Conservation (phyloP, 2,797 vertebrate genomes). For the Enteromius paludinosus region DNA sequence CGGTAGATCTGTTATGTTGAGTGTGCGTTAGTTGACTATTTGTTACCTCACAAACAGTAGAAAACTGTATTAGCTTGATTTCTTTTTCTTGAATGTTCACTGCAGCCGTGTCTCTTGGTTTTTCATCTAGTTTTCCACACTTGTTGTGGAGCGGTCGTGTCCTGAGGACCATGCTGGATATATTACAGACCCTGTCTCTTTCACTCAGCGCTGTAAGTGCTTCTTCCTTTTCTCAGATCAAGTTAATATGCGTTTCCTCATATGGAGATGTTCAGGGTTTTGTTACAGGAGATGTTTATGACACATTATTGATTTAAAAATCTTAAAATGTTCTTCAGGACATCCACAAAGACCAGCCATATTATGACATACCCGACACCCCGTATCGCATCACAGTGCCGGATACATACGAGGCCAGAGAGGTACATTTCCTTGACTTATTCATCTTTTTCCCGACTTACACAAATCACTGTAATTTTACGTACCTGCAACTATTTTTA, state of each 20-base stretch:
- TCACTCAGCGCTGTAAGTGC: constrained; percentile 72
- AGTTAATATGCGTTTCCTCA: not conserved
- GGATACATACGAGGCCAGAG: constrained; percentile 93
- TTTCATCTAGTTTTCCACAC: constrained; percentile 87
- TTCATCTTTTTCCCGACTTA: not conserved
- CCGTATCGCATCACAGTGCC: constrained; percentile 96
- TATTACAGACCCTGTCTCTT: constrained; percentile 93
- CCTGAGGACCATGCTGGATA: constrained; percentile 97
- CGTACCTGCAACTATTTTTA: not conserved
- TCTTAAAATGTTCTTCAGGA: constrained; percentile 71
- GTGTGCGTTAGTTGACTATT: not conserved
- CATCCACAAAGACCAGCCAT: constrained; percentile 98
- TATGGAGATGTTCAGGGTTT: not conserved
- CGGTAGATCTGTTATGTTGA: not conserved
- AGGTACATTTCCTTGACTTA: constrained; percentile 74
- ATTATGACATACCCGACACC: constrained; percentile 95
- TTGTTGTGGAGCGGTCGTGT: constrained; percentile 97
- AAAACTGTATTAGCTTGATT: not conserved
- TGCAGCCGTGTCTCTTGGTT: not conserved
- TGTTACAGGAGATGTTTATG: not conserved
- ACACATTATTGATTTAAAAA: not conserved
- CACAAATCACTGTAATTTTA: not conserved
- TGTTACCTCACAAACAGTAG: not conserved
- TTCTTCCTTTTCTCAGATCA: not conserved
- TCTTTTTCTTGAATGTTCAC: not conserved